phyloP scores from a whole-genome alignment of 2,113 vertebrate genomes.

The Pelusios castaneus region DNA sequence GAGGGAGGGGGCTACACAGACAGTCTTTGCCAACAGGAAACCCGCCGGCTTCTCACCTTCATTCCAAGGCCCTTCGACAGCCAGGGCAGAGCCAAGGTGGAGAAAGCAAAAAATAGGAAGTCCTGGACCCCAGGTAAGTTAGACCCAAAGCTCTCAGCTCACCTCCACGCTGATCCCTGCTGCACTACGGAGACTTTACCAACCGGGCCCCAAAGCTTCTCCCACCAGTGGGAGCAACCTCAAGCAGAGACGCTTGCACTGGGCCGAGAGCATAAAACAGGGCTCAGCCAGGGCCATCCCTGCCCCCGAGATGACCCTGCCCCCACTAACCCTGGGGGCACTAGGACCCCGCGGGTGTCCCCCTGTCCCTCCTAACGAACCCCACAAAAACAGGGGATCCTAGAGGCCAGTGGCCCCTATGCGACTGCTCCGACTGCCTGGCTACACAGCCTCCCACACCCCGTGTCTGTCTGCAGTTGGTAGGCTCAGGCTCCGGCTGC shows the following conservation, averaged over 20 bases:
- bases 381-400: not conserved
- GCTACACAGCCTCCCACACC: too few species aligned
- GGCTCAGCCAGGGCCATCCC: not conserved
- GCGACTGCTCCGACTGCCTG: not conserved
- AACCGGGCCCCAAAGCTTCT: accelerated
- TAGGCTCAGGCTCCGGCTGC: not conserved
- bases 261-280: not conserved
- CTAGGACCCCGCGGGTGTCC: not conserved
- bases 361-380: not conserved
- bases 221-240: not conserved
- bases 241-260: not conserved
- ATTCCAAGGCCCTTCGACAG: not conserved
- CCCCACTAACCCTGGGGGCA: too few species aligned
- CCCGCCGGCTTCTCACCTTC: not conserved
- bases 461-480: not conserved
- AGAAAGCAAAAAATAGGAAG: accelerated
- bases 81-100: not conserved
- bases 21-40: not conserved
- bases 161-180: accelerated
- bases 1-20: not conserved
- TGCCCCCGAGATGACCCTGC: not conserved
- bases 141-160: not conserved
- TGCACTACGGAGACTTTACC: not conserved
- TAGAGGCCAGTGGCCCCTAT: not conserved
- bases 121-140: too few species aligned